Evolutionary conservation across 2,113 vertebrate species (phyloP).

Genomic region (Rhynchopsitta pachyrhyncha): DNA sequence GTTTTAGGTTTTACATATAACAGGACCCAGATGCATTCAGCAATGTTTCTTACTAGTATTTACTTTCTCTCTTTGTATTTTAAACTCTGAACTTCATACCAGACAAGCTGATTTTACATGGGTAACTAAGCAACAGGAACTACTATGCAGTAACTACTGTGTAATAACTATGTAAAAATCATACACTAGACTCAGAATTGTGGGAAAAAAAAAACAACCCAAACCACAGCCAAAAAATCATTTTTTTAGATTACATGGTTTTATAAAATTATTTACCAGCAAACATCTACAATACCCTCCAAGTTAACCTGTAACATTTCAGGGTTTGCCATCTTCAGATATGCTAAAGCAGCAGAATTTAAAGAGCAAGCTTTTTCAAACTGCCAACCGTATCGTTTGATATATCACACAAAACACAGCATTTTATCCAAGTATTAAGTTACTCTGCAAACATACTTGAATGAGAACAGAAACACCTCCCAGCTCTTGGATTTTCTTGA

Average conservation of each 20-base stretch:
- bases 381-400: neutral
- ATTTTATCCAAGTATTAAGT: neutral
- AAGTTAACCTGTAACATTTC: neutral
- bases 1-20: neutral
- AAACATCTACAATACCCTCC: neutral
- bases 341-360: neutral
- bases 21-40: neutral
- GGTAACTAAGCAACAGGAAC: neutral
- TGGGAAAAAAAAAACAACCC: rapidly evolving
- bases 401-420: neutral
- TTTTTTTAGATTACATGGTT: neutral
- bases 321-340: neutral
- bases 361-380: neutral
- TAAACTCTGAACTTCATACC: neutral
- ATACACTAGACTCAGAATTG: neutral
- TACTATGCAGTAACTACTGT: neutral
- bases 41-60: neutral
- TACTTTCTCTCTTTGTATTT: neutral
- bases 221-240: neutral
- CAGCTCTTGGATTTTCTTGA: neutral
- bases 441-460: neutral
- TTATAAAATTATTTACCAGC: neutral
- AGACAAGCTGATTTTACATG: neutral
- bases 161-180: neutral
- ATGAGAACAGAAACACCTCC: neutral